A percentile compares a stretch with the other conserved stretches of the same genome.
Conservation (phyloP, 2,113 vertebrate genomes). For the Scomber scombrus region DNA sequence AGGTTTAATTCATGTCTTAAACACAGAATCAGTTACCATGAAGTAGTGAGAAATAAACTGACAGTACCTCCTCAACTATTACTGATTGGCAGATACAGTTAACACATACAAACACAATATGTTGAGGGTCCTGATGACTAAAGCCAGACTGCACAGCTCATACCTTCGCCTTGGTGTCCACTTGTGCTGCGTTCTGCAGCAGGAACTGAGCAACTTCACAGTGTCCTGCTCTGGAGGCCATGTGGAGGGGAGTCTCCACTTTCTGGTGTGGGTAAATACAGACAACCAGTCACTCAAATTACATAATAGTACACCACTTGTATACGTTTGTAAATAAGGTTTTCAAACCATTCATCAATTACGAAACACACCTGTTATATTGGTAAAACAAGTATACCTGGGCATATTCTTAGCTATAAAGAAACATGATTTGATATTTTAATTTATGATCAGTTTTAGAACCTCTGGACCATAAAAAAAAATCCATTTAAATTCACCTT, state of each 20-base stretch:
- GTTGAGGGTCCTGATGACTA: neutral
- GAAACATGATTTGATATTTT: neutral
- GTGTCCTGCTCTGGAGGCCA: conserved; percentile 97
- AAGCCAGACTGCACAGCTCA: neutral
- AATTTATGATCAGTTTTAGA: neutral
- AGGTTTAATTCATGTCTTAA: neutral
- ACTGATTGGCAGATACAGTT: neutral
- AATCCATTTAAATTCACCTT: neutral
- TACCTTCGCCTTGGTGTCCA: conserved; percentile 97
- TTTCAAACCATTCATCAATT: neutral
- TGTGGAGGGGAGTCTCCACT: conserved; percentile 97
- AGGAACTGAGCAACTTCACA: conserved; percentile 95
- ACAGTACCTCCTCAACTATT: neutral
- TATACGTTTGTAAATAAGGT: neutral
- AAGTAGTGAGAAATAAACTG: neutral
- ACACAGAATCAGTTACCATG: neutral
- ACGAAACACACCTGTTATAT: neutral
- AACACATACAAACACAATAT: neutral
- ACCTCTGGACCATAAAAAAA: neutral
- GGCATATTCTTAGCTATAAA: neutral
- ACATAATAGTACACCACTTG: neutral
- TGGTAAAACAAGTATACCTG: neutral
- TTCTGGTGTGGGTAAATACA: conserved; percentile 84
- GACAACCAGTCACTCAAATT: neutral
- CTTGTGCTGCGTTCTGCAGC: conserved; percentile 96